These are phyloP conservation scores for Sarcophaga peregrina DNA, from an alignment of 1,140 invertebrate genomes.

Conservation along the genomic window DNA sequence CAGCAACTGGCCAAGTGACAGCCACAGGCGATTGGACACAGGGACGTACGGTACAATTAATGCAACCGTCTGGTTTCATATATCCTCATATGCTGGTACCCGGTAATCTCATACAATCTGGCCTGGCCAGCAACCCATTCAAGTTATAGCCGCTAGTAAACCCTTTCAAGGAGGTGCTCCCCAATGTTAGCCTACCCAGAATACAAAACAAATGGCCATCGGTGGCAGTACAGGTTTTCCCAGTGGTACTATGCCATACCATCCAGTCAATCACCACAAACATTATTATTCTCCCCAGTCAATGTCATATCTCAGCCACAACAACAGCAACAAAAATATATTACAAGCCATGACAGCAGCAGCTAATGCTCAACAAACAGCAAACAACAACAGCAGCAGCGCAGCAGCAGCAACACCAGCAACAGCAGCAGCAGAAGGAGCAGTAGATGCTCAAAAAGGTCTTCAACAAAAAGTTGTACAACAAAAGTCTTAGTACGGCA, in stretches of 20 bases:
- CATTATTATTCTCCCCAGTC: constrained; percentile 82
- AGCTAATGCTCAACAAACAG: constrained; percentile 43
- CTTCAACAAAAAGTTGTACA: constrained; percentile 71
- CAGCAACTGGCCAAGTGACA: constrained; percentile 64
- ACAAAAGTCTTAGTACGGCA: too few species aligned
- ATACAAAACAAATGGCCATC: constrained; percentile 73
- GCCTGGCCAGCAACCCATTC: constrained; percentile 77
- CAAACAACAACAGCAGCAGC: too few species aligned
- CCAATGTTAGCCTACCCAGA: constrained; percentile 80
- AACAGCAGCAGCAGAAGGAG: constrained; percentile 48
- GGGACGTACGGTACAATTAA: constrained; percentile 78
- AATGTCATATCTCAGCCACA: constrained; percentile 80
- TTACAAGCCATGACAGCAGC: constrained; percentile 59
- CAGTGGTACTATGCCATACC: constrained; percentile 75
- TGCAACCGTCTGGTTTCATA: constrained; percentile 86
- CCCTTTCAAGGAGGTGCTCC: constrained; percentile 82
- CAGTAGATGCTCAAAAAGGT: constrained; percentile 56
- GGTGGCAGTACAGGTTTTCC: constrained; percentile 69
- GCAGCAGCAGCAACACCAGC: constrained; percentile 54
- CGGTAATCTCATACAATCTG: constrained; percentile 80
- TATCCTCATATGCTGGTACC: constrained; percentile 84
- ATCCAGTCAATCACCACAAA: constrained; percentile 81
- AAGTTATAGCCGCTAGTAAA: constrained; percentile 80
- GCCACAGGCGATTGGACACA: constrained; percentile 72
- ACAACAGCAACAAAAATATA: constrained; percentile 60